Evolutionary conservation across 1,140 invertebrate species (phyloP).

Genomic region (Sinonovacula constricta): DNA sequence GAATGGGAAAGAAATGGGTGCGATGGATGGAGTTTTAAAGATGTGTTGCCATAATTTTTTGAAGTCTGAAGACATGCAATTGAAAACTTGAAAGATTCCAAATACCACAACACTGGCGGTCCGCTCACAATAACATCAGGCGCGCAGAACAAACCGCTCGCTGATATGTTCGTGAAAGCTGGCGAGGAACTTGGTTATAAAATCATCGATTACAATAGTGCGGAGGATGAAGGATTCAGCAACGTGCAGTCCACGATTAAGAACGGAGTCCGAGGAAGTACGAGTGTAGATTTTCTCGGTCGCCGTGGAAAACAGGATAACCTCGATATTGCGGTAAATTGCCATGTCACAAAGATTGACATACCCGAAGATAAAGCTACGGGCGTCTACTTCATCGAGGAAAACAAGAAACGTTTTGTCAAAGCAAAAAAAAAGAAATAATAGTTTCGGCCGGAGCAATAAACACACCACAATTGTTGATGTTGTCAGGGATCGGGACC

Average conservation of each 20-base stretch:
- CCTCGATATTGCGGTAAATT: conserved; percentile 17
- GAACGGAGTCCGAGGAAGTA: conserved; percentile 11
- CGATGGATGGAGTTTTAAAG: conserved; percentile 92
- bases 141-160: no score
- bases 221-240: no score
- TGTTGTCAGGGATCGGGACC: conserved; percentile 94
- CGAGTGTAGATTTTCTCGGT: conserved; percentile 59
- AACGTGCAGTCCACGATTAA: no score
- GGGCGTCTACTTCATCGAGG: conserved; percentile 14
- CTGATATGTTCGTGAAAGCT: no score
- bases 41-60: conserved; percentile 87
- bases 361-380: background rate
- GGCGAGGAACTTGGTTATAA: no score
- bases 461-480: conserved; percentile 91
- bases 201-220: no score
- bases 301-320: conserved; percentile 40
- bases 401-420: conserved; percentile 13
- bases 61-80: conserved; percentile 38
- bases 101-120: no score
- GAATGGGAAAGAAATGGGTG: conserved; percentile 93
- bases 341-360: conserved; percentile 9
- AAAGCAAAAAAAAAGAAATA: conserved; percentile 32
- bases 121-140: no score
- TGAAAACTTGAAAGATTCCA: conserved; percentile 8
- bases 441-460: conserved; percentile 86